phyloP scores from a whole-genome alignment of 64 coral and sea anemone species.

The Montipora efflorescens region DNA sequence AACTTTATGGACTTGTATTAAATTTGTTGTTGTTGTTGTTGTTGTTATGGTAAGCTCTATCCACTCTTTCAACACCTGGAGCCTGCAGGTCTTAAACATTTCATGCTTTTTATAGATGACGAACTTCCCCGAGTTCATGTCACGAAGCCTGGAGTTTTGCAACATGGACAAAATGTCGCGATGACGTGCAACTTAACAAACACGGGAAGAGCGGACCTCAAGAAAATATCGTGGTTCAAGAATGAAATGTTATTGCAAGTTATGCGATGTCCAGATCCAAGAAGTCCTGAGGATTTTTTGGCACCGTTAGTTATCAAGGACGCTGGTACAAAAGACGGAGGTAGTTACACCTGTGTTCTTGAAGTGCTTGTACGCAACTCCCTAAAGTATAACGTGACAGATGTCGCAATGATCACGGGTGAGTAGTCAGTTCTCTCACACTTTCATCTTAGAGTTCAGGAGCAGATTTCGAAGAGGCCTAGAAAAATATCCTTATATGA shows the following conservation, averaged over 20 bases:
- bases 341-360: neutral
- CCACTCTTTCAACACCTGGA: neutral
- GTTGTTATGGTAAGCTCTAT: neutral
- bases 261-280: neutral
- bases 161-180: neutral
- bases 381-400: neutral
- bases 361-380: neutral
- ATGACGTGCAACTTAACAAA: constrained; percentile 6
- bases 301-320: neutral
- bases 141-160: neutral
- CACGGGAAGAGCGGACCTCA: neutral
- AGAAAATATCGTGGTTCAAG: neutral
- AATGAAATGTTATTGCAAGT: neutral
- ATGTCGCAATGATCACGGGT: neutral
- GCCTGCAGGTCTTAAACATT: too few species aligned
- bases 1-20: too few species aligned
- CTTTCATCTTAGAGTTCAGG: too few species aligned
- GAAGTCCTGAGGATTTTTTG: neutral
- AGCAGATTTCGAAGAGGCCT: too few species aligned
- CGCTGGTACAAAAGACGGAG: neutral
- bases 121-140: neutral
- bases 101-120: neutral
- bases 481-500: too few species aligned
- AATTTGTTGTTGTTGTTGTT: too few species aligned
- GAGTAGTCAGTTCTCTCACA: neutral